Conservation (phyloP, 2,113 vertebrate species). For the Pardalotus punctatus region DNA sequence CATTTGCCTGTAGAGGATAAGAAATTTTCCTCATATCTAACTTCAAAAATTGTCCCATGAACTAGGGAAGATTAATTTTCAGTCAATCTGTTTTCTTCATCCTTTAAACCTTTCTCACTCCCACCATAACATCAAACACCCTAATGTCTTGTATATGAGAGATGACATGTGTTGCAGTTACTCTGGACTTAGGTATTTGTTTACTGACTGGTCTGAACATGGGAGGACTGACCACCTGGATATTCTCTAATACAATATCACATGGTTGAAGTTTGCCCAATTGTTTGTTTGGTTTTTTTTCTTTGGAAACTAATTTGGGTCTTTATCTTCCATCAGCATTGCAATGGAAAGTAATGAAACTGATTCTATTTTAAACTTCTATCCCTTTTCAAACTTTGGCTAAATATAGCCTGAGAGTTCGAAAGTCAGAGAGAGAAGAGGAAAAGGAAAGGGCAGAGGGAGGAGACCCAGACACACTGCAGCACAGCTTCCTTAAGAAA, state of each 20-base stretch:
- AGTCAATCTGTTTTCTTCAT: not conserved
- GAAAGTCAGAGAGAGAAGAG: not conserved
- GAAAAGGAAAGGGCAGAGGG: not conserved
- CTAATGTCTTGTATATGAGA: not conserved
- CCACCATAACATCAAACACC: not conserved
- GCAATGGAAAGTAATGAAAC: not conserved
- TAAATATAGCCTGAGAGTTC: not conserved
- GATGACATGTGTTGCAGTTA: fast-evolving
- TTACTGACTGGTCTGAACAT: not conserved
- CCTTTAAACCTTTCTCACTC: not conserved
- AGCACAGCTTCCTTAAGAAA: not conserved
- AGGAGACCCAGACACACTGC: not conserved
- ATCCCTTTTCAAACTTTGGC: not conserved
- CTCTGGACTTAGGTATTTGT: not conserved
- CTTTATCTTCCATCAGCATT: not conserved
- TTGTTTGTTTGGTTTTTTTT: not conserved
- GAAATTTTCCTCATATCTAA: not conserved
- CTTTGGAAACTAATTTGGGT: not conserved
- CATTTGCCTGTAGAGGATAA: not conserved
- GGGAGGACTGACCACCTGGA: not conserved
- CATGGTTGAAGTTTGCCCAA: not conserved
- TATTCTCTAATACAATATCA: not conserved
- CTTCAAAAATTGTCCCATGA: not conserved
- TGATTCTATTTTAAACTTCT: not conserved
- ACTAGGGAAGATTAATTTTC: not conserved